Percentiles rank a stretch among this genome's conserved stretches.
phyloP scores from a whole-genome alignment of 2,888 invertebrate species.

The Rugalucina vietnamica region DNA sequence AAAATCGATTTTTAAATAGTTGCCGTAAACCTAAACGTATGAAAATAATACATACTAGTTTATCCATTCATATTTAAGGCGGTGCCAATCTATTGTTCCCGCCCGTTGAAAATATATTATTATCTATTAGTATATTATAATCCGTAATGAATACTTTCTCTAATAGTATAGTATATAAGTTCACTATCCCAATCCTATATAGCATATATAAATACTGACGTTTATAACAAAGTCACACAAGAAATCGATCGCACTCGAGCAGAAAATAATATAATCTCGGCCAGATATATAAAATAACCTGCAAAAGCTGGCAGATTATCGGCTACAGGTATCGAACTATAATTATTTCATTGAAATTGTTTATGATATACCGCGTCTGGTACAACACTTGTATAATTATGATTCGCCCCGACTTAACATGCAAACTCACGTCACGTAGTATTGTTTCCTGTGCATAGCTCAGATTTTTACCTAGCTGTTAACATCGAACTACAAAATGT shows the following conservation, averaged over 20 bases:
- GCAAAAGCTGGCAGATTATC: background rate
- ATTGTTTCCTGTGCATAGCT: background rate
- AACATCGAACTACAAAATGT: background rate
- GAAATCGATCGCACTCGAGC: background rate
- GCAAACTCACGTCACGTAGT: background rate
- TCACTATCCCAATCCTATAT: background rate
- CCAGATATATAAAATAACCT: background rate
- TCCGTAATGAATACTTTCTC: background rate
- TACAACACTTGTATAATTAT: background rate
- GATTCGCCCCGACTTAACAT: background rate
- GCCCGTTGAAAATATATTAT: constrained; percentile 18
- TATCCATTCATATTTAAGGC: constrained; percentile 5
- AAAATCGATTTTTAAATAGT: constrained; percentile 67
- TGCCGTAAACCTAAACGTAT: constrained; percentile 47
- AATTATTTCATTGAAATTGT: background rate
- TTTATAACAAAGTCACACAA: background rate
- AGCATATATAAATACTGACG: background rate
- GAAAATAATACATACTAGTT: constrained; percentile 29
- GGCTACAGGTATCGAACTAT: background rate
- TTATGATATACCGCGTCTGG: background rate
- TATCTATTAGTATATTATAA: background rate
- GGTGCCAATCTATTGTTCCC: constrained; percentile 5
- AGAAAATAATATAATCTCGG: background rate
- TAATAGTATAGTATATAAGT: background rate
- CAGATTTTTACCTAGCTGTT: too few relatives aligned